Conservation (phyloP, 35 echinoderm and acorn worm genomes). For the Heliocidaris erythrogramma region DNA sequence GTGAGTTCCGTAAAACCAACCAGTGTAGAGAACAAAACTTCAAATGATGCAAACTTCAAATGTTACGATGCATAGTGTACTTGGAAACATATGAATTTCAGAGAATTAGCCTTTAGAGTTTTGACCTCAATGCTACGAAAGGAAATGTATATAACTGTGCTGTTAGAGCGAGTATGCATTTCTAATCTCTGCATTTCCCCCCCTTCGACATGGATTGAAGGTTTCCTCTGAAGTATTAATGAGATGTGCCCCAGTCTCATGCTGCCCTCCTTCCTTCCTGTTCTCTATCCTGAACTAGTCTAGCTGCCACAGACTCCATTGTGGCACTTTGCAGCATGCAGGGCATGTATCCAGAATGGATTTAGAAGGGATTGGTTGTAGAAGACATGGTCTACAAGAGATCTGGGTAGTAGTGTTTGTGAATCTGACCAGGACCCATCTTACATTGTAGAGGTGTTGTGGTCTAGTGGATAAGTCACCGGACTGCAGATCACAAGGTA, state of each 20-base stretch:
- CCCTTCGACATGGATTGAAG: background rate
- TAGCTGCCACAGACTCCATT: background rate
- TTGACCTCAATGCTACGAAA: background rate
- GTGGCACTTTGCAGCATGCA: background rate
- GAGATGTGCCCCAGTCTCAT: slow-evolving; percentile 14
- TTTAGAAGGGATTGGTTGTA: background rate
- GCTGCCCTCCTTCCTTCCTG: background rate
- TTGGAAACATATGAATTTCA: no score
- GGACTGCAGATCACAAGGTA: no score
- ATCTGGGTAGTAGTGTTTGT: background rate
- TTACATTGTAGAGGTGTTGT: no score
- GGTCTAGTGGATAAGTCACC: background rate
- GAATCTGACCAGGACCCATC: background rate
- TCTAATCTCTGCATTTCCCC: background rate
- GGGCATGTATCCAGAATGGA: background rate
- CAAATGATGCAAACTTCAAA: no score
- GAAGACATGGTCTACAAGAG: background rate
- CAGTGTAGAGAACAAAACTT: no score
- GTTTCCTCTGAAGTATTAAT: background rate
- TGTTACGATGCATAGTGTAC: no score
- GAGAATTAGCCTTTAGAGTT: no score
- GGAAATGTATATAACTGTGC: background rate
- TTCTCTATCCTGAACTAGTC: background rate
- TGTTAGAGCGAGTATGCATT: background rate
- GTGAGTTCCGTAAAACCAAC: no score